Base-by-base conservation (phyloP, 23 tunicate species). In the Ascidia mentula region DNA sequence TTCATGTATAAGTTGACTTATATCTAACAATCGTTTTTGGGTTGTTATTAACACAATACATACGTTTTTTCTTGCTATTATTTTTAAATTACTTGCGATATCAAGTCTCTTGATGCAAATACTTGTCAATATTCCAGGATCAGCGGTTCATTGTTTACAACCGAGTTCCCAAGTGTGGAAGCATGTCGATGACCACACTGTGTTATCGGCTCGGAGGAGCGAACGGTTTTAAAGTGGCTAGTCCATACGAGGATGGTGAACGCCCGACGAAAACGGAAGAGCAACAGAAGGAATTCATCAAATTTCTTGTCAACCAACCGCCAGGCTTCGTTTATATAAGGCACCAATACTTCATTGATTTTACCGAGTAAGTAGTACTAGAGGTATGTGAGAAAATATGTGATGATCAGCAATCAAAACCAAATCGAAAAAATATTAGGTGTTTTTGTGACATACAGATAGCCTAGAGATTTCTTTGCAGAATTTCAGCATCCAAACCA, bases 131-230 rank as follows among this genome's bases (percentile, higher is more conserved):
- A 20, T 53, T 53, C 45, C 38, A 87, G 85, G 97, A 92, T 69
- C 69, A 73, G 6, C 78, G 90, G 30, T 84, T 40, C 77, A 76
- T 96, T 26, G 42, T 96, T 34, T 96, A 92, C 83, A 96, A 96
- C 74, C 87, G 99, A 34, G 99, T 96, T 36, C 99, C 99, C 22
- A 96, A 96, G 77, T 96, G 99, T 73, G 99, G 94, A 34, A 91
- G 97, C 46, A 92, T 87, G 87, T 90, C 99, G 34, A 59, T 92
- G 84, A 96, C 99, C 40, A 82, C 92, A 0, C 39, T 91, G 18
- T 77, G 86, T 45, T 91, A 96, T 78, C 88, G 80, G 20, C 79
- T 91, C 32, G 93, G 94, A 31, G 80, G 83, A 24, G 80, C 45
- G 36, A 96, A 96, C 46, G 86, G 86, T 2, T 96, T 91, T 69